A percentile compares a stretch with the other conserved stretches of the same genome.
Conservation (phyloP, 2,797 vertebrate species). For the Adelosebastes latens region DNA sequence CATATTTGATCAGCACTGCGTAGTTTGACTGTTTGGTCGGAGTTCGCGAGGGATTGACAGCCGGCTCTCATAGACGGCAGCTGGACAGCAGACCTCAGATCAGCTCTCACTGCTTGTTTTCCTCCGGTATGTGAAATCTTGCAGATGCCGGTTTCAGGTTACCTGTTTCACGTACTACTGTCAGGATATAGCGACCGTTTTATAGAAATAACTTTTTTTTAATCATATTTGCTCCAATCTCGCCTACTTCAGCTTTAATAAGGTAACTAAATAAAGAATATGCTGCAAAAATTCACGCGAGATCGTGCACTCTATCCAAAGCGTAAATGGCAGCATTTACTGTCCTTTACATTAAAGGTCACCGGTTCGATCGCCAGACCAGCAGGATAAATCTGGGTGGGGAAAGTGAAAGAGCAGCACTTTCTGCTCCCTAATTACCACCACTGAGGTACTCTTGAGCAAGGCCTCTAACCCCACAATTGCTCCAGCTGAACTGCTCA, state of each 20-base stretch:
- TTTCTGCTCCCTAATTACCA: constrained; percentile 17
- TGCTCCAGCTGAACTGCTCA: constrained; percentile 1
- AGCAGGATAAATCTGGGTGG: not conserved
- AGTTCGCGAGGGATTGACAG: no score
- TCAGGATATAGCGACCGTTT: no score
- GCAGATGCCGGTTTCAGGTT: no score
- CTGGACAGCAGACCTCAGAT: no score
- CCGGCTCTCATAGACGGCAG: no score
- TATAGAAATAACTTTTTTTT: no score
- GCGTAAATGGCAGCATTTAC: not conserved
- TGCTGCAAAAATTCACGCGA: not conserved
- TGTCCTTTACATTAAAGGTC: constrained; percentile 13
- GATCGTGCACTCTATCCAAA: not conserved
- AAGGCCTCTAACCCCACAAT: not conserved
- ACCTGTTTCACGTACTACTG: no score
- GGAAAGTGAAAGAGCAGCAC: constrained; percentile 9
- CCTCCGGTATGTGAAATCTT: no score
- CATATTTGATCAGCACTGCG: no score
- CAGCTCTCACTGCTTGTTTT: no score
- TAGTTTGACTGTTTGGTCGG: no score
- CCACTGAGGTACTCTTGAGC: constrained; percentile 8
- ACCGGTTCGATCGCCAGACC: not conserved
- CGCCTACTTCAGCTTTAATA: not conserved
- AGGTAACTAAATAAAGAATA: not conserved
- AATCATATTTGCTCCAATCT: no score